Evolutionary conservation across 2,797 vertebrate species (phyloP).

Genomic region (Clamator glandarius): DNA sequence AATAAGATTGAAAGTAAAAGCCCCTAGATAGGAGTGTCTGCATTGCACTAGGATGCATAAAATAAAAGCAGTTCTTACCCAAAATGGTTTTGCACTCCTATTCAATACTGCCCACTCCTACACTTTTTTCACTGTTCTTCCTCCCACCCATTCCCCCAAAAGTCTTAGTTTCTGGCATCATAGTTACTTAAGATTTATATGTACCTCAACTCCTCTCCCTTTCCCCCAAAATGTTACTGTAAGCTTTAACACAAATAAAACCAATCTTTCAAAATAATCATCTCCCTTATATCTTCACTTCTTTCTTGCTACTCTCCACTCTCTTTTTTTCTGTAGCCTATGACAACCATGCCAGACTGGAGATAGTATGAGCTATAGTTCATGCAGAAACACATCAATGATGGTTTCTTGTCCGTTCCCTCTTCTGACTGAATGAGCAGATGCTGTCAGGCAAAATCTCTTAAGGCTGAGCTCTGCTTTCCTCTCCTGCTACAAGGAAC

Average conservation of each 20-base stretch:
- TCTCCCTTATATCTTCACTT: background rate
- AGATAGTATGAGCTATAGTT: accelerated
- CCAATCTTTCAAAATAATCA: background rate
- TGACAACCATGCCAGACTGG: background rate
- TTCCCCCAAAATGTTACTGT: background rate
- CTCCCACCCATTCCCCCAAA: no score
- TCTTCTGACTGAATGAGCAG: background rate
- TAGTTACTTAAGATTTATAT: background rate
- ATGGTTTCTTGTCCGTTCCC: background rate
- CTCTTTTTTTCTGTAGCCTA: background rate
- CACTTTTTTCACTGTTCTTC: no score
- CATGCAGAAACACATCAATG: background rate
- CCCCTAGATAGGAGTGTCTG: background rate
- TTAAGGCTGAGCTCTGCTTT: background rate
- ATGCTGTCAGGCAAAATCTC: background rate
- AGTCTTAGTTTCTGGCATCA: background rate
- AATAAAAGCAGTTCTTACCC: background rate
- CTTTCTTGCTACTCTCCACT: background rate
- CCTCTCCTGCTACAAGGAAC: background rate
- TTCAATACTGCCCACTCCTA: background rate
- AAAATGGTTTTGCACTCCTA: background rate
- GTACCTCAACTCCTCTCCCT: background rate
- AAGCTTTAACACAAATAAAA: background rate
- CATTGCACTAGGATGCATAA: background rate
- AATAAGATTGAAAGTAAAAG: background rate